phyloP scores from a whole-genome alignment of 2,888 invertebrate genomes.

The Spodoptera picta region DNA sequence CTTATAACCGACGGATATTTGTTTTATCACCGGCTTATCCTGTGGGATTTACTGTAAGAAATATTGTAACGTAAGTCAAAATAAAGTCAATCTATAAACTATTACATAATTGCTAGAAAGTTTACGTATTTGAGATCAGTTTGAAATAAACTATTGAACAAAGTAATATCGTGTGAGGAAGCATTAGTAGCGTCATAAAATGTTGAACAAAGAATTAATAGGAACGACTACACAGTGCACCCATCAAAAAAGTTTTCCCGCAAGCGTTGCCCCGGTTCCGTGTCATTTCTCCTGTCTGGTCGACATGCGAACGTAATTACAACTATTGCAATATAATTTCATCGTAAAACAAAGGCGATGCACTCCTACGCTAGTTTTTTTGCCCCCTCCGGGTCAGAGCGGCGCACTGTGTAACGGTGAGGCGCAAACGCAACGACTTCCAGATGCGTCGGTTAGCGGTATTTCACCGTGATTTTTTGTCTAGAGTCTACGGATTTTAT shows the following conservation, averaged over 20 bases:
- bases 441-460: slow-evolving; percentile 86
- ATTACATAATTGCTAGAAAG: no score
- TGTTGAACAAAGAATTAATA: slow-evolving; percentile 36
- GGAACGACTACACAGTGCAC: slow-evolving; percentile 31
- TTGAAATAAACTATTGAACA: slow-evolving; percentile 6
- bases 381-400: slow-evolving; percentile 66
- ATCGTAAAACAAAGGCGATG: slow-evolving; percentile 70
- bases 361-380: slow-evolving; percentile 77
- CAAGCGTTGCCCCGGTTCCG: slow-evolving; percentile 59
- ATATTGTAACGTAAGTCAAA: background rate
- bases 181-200: slow-evolving; percentile 22
- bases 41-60: slow-evolving; percentile 65
- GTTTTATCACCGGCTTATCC: slow-evolving; percentile 82
- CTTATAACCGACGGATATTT: slow-evolving; percentile 85
- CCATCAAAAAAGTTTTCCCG: slow-evolving; percentile 54
- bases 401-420: slow-evolving; percentile 78
- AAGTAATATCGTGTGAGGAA: slow-evolving; percentile 20
- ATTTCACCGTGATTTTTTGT: slow-evolving; percentile 80
- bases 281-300: slow-evolving; percentile 66
- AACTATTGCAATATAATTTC: slow-evolving; percentile 70
- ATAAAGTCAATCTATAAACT: no score
- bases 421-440: slow-evolving; percentile 80
- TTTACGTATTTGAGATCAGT: background rate
- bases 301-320: slow-evolving; percentile 75
- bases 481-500: slow-evolving; percentile 59